Evolutionary conservation across 2,797 vertebrate species (phyloP), one percentile per base, ranked within the genome.

Genomic region (Sparidentex hasta): DNA sequence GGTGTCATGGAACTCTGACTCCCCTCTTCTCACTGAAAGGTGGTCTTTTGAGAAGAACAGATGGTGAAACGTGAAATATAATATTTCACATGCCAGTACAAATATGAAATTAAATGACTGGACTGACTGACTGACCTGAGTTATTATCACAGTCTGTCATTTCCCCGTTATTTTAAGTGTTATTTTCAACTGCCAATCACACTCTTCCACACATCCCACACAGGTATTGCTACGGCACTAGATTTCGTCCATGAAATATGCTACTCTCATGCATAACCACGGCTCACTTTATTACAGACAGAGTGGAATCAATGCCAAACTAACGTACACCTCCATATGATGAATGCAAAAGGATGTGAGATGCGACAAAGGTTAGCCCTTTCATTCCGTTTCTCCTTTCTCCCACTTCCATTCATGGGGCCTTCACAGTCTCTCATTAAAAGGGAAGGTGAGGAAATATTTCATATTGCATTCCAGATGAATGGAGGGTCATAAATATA

Each of bases 141-240:
- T 44, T 65, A 44, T 47, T 65, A 44, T 47, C 58, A 44, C 58
- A 38, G 64, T 65, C 58, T 54, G 41, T 63, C 51, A 44, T 25
- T 65, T 47, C 58, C 1, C 23, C 27, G 48, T 74, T 59, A 50
- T 41, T 68, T 1, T 41, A 55, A 65, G 69, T 73, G 68, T 65
- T 51, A 65, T 62, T 69, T 78, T 73, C 41, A 73, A 44, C 59
- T 54, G 58, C 13, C 63, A 54, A 1, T 72, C 59, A 55, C 41
- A 43, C 25, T 33, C 59, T 65, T 57, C 58, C 59, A 50, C 74
- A 47, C 74, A 55, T n/a, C 46, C 25, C 27, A 16, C 2, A 41
- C 65, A 74, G 14, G 52, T 20, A 27, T 21, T 38, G 20, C 56
- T 55, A 12, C 25, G 11, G 5, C 43, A 25, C 52, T 18, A 20